Evolutionary conservation across 2,888 invertebrate species (phyloP), one percentile per base, ranked within the genome.

Genomic region (Synergus umbraculus): DNA sequence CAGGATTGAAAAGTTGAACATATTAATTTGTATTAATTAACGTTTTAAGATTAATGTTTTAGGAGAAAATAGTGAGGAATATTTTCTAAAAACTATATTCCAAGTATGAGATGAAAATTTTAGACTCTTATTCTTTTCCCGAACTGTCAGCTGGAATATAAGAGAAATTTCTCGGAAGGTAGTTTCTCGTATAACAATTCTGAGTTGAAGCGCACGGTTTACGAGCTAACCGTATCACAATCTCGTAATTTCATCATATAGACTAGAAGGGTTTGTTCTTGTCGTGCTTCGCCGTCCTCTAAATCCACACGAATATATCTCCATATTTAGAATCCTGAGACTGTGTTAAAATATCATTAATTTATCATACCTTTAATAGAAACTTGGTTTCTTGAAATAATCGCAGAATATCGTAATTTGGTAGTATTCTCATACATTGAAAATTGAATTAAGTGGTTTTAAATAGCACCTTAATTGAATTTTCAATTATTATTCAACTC

Each of bases 181-280:
- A 44, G 12, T 67, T 43, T 18, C 18, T 10, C 22, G 46, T 43
- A 69, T 69, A 49, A 69, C 46, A 69, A 69, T 69, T 69, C 9
- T 22, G 15, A 69, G 22, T 13, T 12, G 2, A 69, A 29, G 44
- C 67, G 46, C 18, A 46, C 12, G 46, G 46, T 22, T 69, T 69
- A 22, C 54, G 12, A 5, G 22, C 15, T 66, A 66, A 66, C 66
- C 43, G 18, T n/a, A 66, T 18, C 41, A 15, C 22, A 69, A 46
- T 49, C 46, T 29, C 69, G 29, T 69, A 69, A 69, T 69, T 69
- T 69, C 15, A 69, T 69, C 46, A 49, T 69, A 67, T 43, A 69
- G 29, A 66, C 43, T 18, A n/a, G 18, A 10, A 18, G 43, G n/a
- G 66, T 66, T 66, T 43, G 43, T 66, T 66, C 66, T 44, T 66